phyloP scores from a whole-genome alignment of 2,888 invertebrate genomes.

The Osedax frankpressi region DNA sequence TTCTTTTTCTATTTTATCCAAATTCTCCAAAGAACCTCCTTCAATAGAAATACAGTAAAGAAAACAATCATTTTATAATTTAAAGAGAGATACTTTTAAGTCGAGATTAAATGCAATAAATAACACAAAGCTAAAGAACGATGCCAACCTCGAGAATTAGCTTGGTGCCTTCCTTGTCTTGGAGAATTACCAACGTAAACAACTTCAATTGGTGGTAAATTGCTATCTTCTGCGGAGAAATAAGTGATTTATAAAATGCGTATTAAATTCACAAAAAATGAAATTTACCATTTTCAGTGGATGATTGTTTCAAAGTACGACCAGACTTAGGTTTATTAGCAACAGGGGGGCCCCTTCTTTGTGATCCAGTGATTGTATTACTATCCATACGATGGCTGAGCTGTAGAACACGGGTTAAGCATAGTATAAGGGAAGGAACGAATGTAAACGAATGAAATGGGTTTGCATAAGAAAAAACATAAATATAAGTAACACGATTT shows the following conservation, averaged over 20 bases:
- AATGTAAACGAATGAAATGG: too few species aligned
- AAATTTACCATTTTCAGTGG: neutral
- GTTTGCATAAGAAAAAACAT: too few species aligned
- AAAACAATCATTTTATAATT: neutral
- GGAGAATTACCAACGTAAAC: neutral
- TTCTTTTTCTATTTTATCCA: neutral
- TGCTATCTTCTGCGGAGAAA: neutral
- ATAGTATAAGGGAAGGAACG: too few species aligned
- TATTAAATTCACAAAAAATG: neutral
- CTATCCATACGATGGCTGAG: neutral
- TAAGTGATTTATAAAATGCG: neutral
- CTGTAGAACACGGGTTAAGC: neutral
- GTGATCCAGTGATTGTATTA: neutral
- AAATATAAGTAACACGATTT: too few species aligned
- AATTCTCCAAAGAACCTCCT: neutral
- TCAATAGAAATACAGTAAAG: neutral
- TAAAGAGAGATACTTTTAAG: too few species aligned
- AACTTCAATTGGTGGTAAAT: slow-evolving; percentile 8
- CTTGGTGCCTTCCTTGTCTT: neutral
- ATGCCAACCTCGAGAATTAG: neutral
- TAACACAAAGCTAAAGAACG: too few species aligned
- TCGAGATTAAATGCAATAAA: too few species aligned
- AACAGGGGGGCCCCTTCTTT: neutral
- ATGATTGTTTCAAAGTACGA: neutral
- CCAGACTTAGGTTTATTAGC: neutral